phyloP scores from a whole-genome alignment of 2,888 invertebrate genomes.

The Stenoptilia bipunctidactyla region DNA sequence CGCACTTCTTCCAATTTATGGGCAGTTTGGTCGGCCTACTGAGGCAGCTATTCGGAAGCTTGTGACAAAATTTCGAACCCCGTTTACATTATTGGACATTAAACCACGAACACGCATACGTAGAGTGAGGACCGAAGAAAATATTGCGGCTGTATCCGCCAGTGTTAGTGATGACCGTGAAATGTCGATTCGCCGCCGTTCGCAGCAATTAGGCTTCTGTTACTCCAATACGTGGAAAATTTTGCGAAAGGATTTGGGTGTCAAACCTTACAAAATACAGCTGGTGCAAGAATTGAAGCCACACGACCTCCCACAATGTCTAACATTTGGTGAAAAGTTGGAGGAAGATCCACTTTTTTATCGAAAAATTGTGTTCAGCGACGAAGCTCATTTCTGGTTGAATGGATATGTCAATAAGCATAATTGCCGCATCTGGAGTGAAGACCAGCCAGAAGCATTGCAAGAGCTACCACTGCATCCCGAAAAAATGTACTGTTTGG shows the following conservation, averaged over 20 bases:
- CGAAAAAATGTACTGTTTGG: conserved; percentile 25
- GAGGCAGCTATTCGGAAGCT: conserved; percentile 20
- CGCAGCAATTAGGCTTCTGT: conserved; percentile 20
- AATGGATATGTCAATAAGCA: conserved; percentile 9
- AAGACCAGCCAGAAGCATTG: conserved; percentile 10
- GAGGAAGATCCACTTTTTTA: conserved; percentile 17
- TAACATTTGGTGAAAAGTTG: conserved; percentile 17
- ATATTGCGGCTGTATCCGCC: conserved; percentile 14
- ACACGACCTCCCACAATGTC: conserved; percentile 15
- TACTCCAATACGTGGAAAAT: conserved; percentile 18
- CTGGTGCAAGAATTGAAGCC: conserved; percentile 19
- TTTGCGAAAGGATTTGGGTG: conserved; percentile 18
- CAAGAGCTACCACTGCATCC: conserved; percentile 24
- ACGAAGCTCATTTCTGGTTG: conserved; percentile 15
- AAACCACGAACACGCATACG: conserved; percentile 12
- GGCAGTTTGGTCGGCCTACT: conserved; percentile 18
- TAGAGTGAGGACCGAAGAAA: conserved; percentile 16
- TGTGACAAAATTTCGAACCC: conserved; percentile 21
- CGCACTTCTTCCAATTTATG: conserved; percentile 12
- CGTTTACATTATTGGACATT: conserved; percentile 14
- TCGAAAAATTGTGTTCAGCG: conserved; percentile 13
- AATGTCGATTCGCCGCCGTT: conserved; percentile 19
- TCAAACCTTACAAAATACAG: too few relatives aligned
- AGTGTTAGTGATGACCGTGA: conserved; percentile 18
- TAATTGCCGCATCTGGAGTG: conserved; percentile 12